Evolutionary conservation across 2,113 vertebrate genomes (phyloP), one percentile per base, ranked within the genome.

Genomic region (Pelodiscus sinensis): DNA sequence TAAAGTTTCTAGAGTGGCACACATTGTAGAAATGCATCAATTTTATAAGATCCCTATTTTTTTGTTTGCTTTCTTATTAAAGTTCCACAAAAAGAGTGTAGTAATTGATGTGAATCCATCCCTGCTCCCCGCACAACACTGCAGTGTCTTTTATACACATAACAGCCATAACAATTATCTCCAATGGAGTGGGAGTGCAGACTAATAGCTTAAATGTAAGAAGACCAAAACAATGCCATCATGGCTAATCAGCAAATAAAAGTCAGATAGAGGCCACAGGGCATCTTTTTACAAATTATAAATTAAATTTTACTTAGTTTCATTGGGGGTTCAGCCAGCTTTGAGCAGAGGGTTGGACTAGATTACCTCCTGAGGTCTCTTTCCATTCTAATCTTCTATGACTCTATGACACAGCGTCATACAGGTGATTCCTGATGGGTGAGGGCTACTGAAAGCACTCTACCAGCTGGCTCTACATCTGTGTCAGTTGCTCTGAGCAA

Each of bases 131-230:
- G 94, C 65, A 65, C 3, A 90, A 50, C 87, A 22, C 2, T 54
- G 29, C 9, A 5, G 0, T 35, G 2, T 38, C 90, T 18, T 78
- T 83, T 90, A 52, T 87, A 89, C 4, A 90, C 44, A 44, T 44
- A 15, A 58, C 82, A 58, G 90, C 38, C 83, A 13, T 81, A 84
- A 71, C 73, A 44, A 44, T 62, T 79, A 24, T 75, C 11, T 55
- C 7, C 14, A 81, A 73, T 56, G 16, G 19, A n/a, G 15, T 58
- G 9, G 9, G 56, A 85, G 79, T 1, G 27, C 80, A 13, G 2
- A 5, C 50, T 94, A 31, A 93, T 89, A 51, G 71, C 92, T 94
- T 90, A 90, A 84, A 56, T 84, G 65, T n/a, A n/a, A 68, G 65
- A 68, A 8, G 31, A 68, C 31, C 65, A 68, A n/a, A 68, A 44